Evolutionary conservation across 2,888 invertebrate species (phyloP).

Genomic region (Eubasilissa splendida): DNA sequence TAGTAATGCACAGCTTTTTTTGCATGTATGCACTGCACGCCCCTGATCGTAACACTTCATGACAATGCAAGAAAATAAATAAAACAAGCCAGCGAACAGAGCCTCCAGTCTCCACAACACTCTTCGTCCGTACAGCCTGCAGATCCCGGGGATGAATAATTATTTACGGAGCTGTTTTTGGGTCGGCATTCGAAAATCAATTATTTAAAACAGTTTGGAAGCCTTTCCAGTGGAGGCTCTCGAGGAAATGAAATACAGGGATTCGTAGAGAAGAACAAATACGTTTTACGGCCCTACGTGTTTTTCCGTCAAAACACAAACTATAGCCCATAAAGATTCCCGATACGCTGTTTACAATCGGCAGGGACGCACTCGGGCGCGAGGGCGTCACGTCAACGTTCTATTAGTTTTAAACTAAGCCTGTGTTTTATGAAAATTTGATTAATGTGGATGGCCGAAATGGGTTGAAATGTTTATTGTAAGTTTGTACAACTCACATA

Average conservation of each 20-base stretch:
- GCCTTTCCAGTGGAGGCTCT: constrained; percentile 7
- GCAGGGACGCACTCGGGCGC: neutral
- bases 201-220: constrained; percentile 22
- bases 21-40: too few relatives aligned
- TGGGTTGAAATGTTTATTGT: too few relatives aligned
- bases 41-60: too few relatives aligned
- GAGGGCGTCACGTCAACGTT: too few relatives aligned
- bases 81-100: too few relatives aligned
- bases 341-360: constrained; percentile 1
- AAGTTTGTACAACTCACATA: too few relatives aligned
- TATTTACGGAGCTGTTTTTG: neutral
- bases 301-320: constrained; percentile 8
- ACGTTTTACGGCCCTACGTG: constrained; percentile 13
- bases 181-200: constrained; percentile 16
- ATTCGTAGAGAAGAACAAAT: constrained; percentile 3
- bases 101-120: too few relatives aligned
- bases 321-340: constrained; percentile 6
- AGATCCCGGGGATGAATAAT: neutral
- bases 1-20: too few relatives aligned
- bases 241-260: constrained; percentile 18
- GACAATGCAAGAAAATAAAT: too few relatives aligned
- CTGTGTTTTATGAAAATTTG: too few relatives aligned
- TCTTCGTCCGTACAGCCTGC: neutral
- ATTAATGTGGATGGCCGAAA: too few relatives aligned
- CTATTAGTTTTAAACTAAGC: too few relatives aligned